Conservation (phyloP, 2,888 invertebrate genomes). For the Volucella inanis region DNA sequence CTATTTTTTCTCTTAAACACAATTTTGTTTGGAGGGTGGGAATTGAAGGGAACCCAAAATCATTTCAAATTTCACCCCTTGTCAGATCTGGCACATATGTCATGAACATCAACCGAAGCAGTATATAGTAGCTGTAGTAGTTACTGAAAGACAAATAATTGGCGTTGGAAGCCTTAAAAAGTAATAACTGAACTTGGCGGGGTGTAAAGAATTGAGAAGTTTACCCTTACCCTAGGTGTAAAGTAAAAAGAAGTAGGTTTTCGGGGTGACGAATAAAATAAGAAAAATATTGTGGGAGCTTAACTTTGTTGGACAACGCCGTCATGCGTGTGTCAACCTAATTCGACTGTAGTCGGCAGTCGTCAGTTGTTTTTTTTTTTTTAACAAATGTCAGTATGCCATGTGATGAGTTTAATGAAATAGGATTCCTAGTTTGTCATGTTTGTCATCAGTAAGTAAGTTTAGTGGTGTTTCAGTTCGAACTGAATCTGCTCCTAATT, state of each 20-base stretch:
- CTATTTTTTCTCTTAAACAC: conserved; percentile 27
- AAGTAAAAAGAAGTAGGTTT: conserved; percentile 41
- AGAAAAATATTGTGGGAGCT: conserved; percentile 31
- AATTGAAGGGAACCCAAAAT: neutral
- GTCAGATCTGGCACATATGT: conserved; percentile 43
- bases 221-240: conserved; percentile 19
- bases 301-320: conserved; percentile 8
- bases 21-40: conserved; percentile 1
- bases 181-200: neutral
- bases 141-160: conserved; percentile 31
- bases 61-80: conserved; percentile 38
- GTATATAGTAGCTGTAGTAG: conserved; percentile 1
- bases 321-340: conserved; percentile 54
- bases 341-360: conserved; percentile 18
- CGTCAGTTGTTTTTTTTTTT: conserved; percentile 11
- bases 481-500: too few species aligned
- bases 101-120: conserved; percentile 43
- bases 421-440: neutral
- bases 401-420: neutral
- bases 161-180: conserved; percentile 37
- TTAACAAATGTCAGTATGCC: neutral
- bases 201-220: conserved; percentile 12
- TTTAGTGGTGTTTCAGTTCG: too few species aligned
- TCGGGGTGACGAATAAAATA: conserved; percentile 46
- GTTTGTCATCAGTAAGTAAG: too few species aligned